Evolutionary conservation across 92 coral and sea anemone species (phyloP), one percentile per base, ranked within the genome.

Genomic region (Epizoanthus illoricatus): DNA sequence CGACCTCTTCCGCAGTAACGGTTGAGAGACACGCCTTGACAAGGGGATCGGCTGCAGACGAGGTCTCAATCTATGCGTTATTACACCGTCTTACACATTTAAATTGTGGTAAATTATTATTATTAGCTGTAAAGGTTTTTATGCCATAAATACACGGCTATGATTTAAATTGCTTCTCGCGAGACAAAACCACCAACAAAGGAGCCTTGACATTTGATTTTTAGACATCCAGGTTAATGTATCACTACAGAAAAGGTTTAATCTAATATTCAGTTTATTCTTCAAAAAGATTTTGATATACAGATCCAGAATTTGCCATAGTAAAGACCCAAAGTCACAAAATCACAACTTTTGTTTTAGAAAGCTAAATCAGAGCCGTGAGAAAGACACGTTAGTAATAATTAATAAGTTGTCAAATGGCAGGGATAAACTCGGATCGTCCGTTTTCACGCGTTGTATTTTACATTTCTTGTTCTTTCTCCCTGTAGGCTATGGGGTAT

Each of bases 401-500:
- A 93, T 93, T 93, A 93, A 93, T 93, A 79, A 92, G 90, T 65
- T 85, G 79, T 88, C 88, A 78, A 79, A 81, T 79, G 69, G 71
- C 21, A 66, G 80, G 84, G 78, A 71, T 84, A 62, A 74, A 79
- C 83, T 41, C 72, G 70, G 73, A 69, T 80, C 75, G 73, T 85
- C 75, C 84, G 86, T 84, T 81, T 75, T 83, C 65, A 57, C 73
- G 17, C 70, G n/a, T 52, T 18, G 57, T 45, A 19, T 59, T 66
- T 68, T 58, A 73, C 81, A 19, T 33, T 59, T 84, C 39, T 63
- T 21, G 56, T 84, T 33, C 9, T 68, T 71, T 65, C 81, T 81
- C 45, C 64, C 42, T 84, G 73, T 86, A 91, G 97, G 97, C 91
- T 86, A 93, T 93, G 97, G 97, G 97, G 94, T 91, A 73, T 90